A percentile compares a stretch with the other conserved stretches of the same genome.
phyloP scores from a whole-genome alignment of 2,888 invertebrate species.

The Syrphus vitripennis region DNA sequence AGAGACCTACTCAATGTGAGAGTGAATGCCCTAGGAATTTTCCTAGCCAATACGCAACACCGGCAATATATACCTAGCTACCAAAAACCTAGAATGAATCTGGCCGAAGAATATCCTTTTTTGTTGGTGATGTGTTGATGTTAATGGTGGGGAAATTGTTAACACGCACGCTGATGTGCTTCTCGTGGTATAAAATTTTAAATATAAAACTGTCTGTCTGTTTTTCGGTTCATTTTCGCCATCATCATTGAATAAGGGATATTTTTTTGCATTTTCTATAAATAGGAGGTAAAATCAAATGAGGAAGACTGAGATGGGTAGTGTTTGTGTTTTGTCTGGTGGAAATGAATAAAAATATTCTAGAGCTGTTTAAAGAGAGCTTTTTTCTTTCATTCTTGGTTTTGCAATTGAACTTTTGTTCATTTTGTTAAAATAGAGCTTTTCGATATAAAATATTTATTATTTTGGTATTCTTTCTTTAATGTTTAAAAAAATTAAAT shows the following conservation, averaged over 20 bases:
- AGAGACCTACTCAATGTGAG: slow-evolving; percentile 19
- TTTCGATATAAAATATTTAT: not conserved
- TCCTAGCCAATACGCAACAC: slow-evolving; percentile 37
- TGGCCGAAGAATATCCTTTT: slow-evolving; percentile 22
- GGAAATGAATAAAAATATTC: not conserved
- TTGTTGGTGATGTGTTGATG: not conserved
- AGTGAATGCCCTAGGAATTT: slow-evolving; percentile 12
- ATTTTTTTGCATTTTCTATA: slow-evolving; percentile 12
- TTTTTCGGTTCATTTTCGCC: not conserved
- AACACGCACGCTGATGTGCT: slow-evolving; percentile 53
- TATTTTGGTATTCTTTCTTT: too few relatives aligned
- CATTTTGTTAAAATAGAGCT: not conserved
- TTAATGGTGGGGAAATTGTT: slow-evolving; percentile 44
- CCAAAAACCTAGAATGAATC: not conserved
- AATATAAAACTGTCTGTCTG: slow-evolving; percentile 8
- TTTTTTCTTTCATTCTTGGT: not conserved
- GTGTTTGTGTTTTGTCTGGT: slow-evolving; percentile 1
- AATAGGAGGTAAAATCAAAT: not conserved
- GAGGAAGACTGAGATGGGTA: not conserved
- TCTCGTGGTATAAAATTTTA: not conserved
- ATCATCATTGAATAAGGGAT: slow-evolving; percentile 8
- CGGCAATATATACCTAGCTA: slow-evolving; percentile 59
- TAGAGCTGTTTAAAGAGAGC: slow-evolving; percentile 19
- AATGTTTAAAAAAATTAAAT: not conserved
- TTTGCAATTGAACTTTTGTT: not conserved